These are phyloP conservation scores for Chalcis sispes DNA, from an alignment of 2,888 invertebrate species.

Conservation along the genomic window DNA sequence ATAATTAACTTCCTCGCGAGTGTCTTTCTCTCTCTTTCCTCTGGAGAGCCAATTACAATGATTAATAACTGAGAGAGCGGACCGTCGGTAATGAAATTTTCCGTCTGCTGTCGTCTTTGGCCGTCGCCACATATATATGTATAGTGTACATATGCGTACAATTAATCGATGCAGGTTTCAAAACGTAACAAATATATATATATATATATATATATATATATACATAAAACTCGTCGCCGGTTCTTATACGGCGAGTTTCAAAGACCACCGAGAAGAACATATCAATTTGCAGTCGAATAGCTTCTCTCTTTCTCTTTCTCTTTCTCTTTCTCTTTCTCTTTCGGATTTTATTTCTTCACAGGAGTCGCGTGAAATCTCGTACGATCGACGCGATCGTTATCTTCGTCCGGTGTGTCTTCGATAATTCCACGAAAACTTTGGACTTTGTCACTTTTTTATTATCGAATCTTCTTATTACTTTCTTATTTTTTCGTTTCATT, in stretches of 20 bases:
- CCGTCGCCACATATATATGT: slow-evolving; percentile 14
- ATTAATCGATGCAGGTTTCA: too few species aligned
- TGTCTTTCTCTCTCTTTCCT: slow-evolving; percentile 10
- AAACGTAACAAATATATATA: too few species aligned
- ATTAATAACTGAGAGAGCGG: slow-evolving; percentile 43
- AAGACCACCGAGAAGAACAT: slow-evolving; percentile 44
- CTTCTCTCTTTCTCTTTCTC: neutral
- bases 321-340: neutral
- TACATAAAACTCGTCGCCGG: too few species aligned
- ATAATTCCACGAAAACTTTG: neutral
- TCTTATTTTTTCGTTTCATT: neutral
- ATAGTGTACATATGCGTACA: neutral
- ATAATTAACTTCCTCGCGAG: slow-evolving; percentile 44
- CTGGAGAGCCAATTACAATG: slow-evolving; percentile 43
- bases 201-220: too few species aligned
- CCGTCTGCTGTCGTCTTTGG: too few species aligned
- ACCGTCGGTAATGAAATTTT: slow-evolving; percentile 45
- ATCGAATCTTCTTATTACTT: slow-evolving; percentile 23
- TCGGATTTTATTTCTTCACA: neutral
- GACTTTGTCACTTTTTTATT: neutral
- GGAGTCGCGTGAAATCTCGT: slow-evolving; percentile 46
- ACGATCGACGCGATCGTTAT: slow-evolving; percentile 33
- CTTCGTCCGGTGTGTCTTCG: neutral
- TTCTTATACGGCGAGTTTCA: neutral
- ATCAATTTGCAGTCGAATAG: slow-evolving; percentile 41